phyloP scores from a whole-genome alignment of 2,113 vertebrate genomes.

The Perca fluviatilis region DNA sequence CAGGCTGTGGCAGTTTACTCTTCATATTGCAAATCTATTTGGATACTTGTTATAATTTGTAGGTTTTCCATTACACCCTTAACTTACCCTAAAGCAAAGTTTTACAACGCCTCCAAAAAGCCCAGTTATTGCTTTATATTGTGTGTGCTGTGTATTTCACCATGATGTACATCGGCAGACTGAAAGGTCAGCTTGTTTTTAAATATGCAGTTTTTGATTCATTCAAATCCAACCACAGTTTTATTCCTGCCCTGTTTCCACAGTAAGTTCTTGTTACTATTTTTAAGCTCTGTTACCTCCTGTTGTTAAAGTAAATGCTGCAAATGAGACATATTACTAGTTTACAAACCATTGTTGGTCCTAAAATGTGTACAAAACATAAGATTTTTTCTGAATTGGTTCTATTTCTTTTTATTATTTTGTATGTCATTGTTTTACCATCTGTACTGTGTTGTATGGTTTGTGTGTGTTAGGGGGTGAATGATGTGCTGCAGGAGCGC shows the following conservation, averaged over 20 bases:
- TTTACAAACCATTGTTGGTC: neutral
- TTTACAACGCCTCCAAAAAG: neutral
- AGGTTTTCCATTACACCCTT: neutral
- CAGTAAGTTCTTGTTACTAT: neutral
- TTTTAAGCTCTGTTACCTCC: neutral
- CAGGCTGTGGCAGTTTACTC: neutral
- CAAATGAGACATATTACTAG: neutral
- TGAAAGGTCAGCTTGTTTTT: neutral
- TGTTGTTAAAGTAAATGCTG: neutral
- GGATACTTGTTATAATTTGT: neutral
- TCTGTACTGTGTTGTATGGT: neutral
- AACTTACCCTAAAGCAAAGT: neutral
- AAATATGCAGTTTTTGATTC: neutral
- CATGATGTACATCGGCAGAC: neutral
- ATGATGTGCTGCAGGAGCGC: conserved; percentile 95
- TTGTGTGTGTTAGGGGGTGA: conserved; percentile 89
- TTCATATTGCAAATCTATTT: neutral
- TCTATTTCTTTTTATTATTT: no score
- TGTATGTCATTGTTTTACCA: neutral
- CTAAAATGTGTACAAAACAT: neutral
- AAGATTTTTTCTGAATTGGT: no score
- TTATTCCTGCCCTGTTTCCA: neutral
- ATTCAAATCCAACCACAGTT: neutral
- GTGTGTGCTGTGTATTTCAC: no score
- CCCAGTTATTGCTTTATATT: neutral